Conservation (phyloP, 1,140 invertebrate species). For the Idris sp. region DNA sequence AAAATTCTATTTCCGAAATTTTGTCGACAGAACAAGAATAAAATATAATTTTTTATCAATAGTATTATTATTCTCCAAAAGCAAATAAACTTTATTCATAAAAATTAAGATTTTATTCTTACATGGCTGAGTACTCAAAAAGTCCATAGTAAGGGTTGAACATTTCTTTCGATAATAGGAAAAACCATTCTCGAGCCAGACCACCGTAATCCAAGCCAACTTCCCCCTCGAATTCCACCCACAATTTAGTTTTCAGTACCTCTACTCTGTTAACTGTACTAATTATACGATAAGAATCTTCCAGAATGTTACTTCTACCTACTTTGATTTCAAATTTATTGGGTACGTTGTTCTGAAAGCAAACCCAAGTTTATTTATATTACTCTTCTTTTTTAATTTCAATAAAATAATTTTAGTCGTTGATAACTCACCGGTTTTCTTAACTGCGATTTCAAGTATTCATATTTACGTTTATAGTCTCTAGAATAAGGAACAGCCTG, state of each 20-base stretch:
- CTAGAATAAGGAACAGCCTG: constrained; percentile 96
- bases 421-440: constrained; percentile 94
- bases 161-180: constrained; percentile 99
- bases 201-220: constrained; percentile 98
- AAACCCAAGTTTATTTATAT: constrained; percentile 8
- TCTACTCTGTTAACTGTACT: constrained; percentile 90
- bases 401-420: no score
- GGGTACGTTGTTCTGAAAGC: constrained; percentile 90
- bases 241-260: constrained; percentile 96
- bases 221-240: constrained; percentile 99
- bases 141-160: constrained; percentile 99
- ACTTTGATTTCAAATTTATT: constrained; percentile 99
- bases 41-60: no score
- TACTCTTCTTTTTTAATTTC: no score
- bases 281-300: constrained; percentile 96
- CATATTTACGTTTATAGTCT: constrained; percentile 99
- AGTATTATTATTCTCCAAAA: no score
- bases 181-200: constrained; percentile 98
- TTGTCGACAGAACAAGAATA: no score
- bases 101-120: constrained; percentile 55
- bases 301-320: constrained; percentile 91
- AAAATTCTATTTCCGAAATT: no score
- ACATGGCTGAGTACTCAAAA: constrained; percentile 98
- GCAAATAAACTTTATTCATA: no score
- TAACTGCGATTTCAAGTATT: constrained; percentile 96